Percentiles rank a stretch among this genome's conserved stretches.
Evolutionary conservation across 2,797 vertebrate species (phyloP).

Genomic region (Coluber constrictor): DNA sequence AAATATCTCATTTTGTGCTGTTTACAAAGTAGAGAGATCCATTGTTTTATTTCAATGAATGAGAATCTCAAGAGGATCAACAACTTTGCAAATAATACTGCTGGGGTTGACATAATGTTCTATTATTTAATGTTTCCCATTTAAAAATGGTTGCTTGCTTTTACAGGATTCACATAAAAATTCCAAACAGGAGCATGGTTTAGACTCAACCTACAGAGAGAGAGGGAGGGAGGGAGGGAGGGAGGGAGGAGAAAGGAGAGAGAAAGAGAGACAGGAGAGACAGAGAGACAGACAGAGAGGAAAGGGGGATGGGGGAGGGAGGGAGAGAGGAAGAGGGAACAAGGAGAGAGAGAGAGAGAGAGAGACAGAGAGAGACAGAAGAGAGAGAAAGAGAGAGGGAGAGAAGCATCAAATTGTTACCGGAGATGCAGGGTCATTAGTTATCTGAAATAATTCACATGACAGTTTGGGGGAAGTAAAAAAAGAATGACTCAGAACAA

Average conservation of each 20-base stretch:
- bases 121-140: background rate
- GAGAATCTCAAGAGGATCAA: background rate
- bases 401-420: background rate
- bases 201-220: background rate
- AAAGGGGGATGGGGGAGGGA: background rate
- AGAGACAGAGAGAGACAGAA: too few species aligned
- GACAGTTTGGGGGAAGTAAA: background rate
- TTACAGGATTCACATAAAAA: background rate
- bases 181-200: background rate
- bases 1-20: background rate
- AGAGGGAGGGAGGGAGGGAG: too few species aligned
- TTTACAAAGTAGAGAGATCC: background rate
- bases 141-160: background rate
- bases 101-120: background rate
- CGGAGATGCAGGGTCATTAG: background rate
- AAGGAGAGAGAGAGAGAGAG: background rate
- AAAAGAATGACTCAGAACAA: background rate
- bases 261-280: too few species aligned
- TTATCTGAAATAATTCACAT: background rate
- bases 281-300: too few species aligned
- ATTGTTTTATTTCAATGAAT: background rate
- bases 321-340: too few species aligned
- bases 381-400: too few species aligned
- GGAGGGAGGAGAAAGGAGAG: too few species aligned
- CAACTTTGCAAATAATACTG: background rate